Base-by-base conservation (phyloP, 2,797 vertebrate species). In the Setipinna tenuifilis region DNA sequence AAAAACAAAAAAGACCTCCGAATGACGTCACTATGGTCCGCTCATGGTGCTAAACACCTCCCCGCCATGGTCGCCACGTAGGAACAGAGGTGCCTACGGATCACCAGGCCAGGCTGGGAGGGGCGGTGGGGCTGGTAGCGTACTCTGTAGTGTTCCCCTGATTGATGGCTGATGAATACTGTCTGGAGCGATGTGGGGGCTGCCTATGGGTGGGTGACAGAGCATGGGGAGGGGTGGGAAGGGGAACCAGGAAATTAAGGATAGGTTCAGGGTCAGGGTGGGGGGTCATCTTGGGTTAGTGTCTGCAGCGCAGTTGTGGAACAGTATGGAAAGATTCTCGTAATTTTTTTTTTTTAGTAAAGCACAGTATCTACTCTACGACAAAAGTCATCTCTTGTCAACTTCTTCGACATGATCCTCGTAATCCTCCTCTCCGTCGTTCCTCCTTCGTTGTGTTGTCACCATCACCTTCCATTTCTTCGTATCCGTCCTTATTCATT, bases 271-370 rank as follows among this genome's bases (percentile, higher is more conserved):
- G 23, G 59, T 58, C 46, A 28, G 65, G 44, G 46, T 83, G 57
- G 80, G 88, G 4, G 25, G 14, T 71, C 84, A 62, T 61, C 85
- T 68, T 57, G 59, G 86, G 87, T 88, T 88, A 4, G 82, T 87
- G 85, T 92, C 89, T 86, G 89, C 87, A 90, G 83, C 88, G 85
- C 88, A 87, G 86, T 86, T 88, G 89, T 83, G 94, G 94, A 96
- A 95, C 35, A 78, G 71, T 78, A 78, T 94, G 93, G 92, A 89
- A 91, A 87, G 91, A 83, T 65, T 83, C 86, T 78, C 31, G 50
- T 78, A 25, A 61, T 87, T 17, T 65, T 83, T 88, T 85, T 11
- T 83, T 87, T 85, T 87, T 87, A 86, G 85, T 86, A 84, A 86
- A 80, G 59, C 83, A 88, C 54, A 84, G 90, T 92, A 85, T 89